phyloP scores from a whole-genome alignment of 2,113 vertebrate genomes.

The Albula glossodonta region DNA sequence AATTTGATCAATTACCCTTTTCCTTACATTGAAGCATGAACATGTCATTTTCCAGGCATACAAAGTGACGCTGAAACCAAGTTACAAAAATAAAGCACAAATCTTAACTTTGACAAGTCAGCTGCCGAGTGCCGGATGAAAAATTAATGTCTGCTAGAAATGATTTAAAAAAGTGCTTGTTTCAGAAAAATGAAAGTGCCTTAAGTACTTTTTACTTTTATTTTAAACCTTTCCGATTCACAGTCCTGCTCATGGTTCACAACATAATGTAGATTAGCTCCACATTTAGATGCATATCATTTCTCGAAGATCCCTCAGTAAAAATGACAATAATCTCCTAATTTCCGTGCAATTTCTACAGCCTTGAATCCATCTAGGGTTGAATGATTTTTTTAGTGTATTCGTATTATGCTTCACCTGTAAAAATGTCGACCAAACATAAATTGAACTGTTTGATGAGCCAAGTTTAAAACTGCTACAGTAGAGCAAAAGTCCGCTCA shows the following conservation, averaged over 20 bases:
- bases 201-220: neutral
- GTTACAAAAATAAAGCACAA: neutral
- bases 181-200: neutral
- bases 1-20: constrained; percentile 43
- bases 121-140: neutral
- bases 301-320: neutral
- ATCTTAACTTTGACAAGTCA: neutral
- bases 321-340: neutral
- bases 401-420: neutral
- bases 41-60: neutral
- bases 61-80: neutral
- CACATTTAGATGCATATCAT: neutral
- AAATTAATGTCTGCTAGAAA: neutral
- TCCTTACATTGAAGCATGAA: neutral
- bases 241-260: neutral
- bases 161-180: neutral
- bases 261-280: neutral
- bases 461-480: neutral
- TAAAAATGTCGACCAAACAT: neutral
- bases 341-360: neutral
- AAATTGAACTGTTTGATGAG: neutral
- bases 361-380: neutral
- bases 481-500: neutral
- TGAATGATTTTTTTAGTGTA: neutral
- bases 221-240: neutral